phyloP scores from a whole-genome alignment of 2,888 invertebrate species.

The Agonum fuliginosum region DNA sequence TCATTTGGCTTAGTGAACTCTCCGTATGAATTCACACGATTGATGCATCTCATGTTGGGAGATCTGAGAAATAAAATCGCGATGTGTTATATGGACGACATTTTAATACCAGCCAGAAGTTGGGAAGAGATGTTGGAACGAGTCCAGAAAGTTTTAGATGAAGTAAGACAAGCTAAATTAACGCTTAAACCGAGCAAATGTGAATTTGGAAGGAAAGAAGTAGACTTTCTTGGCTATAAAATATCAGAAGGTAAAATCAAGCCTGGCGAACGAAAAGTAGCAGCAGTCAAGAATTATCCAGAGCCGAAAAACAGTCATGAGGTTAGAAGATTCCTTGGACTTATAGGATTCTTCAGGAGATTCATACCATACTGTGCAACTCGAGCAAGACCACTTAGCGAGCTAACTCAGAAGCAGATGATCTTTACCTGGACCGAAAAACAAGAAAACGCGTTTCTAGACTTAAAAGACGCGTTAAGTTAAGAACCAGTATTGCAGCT shows the following conservation, averaged over 20 bases:
- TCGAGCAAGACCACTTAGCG: neutral
- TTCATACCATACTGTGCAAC: neutral
- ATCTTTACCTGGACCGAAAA: no score
- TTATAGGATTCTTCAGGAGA: neutral
- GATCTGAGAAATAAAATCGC: conserved; percentile 60
- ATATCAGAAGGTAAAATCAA: neutral
- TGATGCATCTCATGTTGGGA: conserved; percentile 63
- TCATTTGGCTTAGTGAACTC: conserved; percentile 67
- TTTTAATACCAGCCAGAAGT: conserved; percentile 62
- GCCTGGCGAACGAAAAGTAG: neutral
- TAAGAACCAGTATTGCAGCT: neutral
- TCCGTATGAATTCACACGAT: conserved; percentile 64
- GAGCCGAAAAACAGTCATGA: neutral
- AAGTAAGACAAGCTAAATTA: conserved; percentile 62
- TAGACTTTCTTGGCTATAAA: conserved; percentile 57
- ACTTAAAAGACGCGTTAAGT: no score
- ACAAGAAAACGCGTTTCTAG: no score
- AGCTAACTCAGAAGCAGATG: no score
- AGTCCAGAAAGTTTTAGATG: conserved; percentile 62
- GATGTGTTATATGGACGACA: conserved; percentile 66
- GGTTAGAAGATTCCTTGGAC: neutral
- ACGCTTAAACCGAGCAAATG: conserved; percentile 66
- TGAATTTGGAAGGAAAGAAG: conserved; percentile 61
- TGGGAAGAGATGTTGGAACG: conserved; percentile 63
- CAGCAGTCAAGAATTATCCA: neutral